Conservation (phyloP, 2,113 vertebrate genomes). For the Gadus chalcogrammus region DNA sequence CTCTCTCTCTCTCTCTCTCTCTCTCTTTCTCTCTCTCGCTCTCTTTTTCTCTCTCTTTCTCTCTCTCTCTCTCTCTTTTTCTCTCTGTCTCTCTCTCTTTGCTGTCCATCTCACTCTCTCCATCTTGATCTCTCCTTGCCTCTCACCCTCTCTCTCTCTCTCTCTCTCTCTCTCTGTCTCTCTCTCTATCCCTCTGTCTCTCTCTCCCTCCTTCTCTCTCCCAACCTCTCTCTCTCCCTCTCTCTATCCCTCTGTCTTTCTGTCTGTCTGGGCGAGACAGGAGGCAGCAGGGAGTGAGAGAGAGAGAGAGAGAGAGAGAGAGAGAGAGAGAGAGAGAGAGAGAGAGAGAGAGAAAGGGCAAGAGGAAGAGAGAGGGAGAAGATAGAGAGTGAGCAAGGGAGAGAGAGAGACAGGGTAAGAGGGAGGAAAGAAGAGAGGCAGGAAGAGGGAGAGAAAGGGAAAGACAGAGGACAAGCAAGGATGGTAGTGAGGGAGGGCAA, state of each 20-base stretch:
- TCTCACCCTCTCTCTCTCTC: too few species aligned
- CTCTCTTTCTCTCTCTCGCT: too few species aligned
- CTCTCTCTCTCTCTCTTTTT: too few species aligned
- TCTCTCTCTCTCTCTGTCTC: too few species aligned
- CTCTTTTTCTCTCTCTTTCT: not conserved
- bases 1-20: slow-evolving; percentile 10
- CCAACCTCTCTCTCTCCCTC: not conserved
- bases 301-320: not conserved
- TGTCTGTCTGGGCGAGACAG: too few species aligned
- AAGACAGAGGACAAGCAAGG: too few species aligned
- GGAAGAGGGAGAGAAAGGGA: slow-evolving; percentile 18
- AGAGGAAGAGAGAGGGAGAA: too few species aligned
- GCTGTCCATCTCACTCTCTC: too few species aligned
- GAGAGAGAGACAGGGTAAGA: not conserved
- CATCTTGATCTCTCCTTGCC: too few species aligned
- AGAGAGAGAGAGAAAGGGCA: not conserved
- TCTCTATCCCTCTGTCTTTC: too few species aligned
- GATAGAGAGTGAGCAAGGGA: not conserved
- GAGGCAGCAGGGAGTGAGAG: too few species aligned
- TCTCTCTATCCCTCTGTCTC: not conserved
- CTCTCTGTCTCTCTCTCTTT: not conserved
- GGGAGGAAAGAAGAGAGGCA: not conserved
- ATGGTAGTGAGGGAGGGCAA: not conserved
- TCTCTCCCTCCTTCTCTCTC: too few species aligned
- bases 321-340: not conserved